phyloP scores from a whole-genome alignment of 2,113 vertebrate species.

The Cheilinus undulatus region DNA sequence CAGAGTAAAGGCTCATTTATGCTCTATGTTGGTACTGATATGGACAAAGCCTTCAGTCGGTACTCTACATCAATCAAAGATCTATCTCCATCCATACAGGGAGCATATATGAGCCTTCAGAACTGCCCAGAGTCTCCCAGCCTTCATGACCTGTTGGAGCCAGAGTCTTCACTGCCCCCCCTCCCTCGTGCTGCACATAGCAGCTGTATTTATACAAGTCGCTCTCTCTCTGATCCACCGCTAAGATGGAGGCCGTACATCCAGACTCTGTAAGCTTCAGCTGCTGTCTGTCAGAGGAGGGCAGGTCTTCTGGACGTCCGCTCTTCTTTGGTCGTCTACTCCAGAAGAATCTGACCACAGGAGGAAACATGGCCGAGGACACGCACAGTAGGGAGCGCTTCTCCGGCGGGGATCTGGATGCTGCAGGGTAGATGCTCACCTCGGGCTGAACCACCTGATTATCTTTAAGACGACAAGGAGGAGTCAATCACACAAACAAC shows the following conservation, averaged over 20 bases:
- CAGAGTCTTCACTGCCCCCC: background rate
- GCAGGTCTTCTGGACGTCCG: background rate
- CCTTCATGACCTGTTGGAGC: constrained; percentile 8
- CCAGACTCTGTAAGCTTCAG: constrained; percentile 18
- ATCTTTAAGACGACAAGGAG: background rate
- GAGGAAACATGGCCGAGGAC: constrained; percentile 50
- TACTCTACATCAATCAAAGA: too few species aligned
- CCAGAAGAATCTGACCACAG: constrained; percentile 52
- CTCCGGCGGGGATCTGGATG: constrained; percentile 11
- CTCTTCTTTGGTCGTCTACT: constrained; percentile 6
- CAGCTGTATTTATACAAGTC: constrained; percentile 27
- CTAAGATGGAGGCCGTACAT: constrained; percentile 12
- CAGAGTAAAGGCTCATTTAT: too few species aligned
- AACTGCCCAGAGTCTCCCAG: too few species aligned
- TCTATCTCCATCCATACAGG: too few species aligned
- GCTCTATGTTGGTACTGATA: too few species aligned
- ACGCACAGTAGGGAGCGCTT: constrained; percentile 37
- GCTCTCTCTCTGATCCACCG: background rate
- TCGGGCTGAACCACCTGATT: constrained; percentile 10
- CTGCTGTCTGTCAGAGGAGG: background rate
- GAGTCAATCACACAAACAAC: background rate
- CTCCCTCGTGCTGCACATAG: constrained; percentile 27
- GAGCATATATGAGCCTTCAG: too few species aligned
- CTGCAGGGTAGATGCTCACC: constrained; percentile 48
- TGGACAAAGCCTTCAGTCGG: too few species aligned